Conservation (phyloP, 2,888 invertebrate species). For the Epinotia bilunana region DNA sequence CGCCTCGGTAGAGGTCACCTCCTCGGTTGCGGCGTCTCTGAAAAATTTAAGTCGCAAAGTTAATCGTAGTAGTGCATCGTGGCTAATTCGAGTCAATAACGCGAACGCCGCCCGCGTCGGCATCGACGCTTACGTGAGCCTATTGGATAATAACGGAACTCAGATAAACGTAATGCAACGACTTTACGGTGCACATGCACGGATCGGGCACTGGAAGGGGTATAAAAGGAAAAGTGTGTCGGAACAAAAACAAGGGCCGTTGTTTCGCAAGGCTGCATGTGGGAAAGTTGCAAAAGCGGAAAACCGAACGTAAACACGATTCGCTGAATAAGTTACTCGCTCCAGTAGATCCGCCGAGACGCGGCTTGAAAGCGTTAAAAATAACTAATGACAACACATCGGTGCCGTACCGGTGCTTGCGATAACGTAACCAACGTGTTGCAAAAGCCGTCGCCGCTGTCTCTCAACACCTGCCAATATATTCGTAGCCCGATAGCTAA, state of each 20-base stretch:
- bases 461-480: slow-evolving; percentile 40
- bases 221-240: slow-evolving; percentile 77
- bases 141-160: slow-evolving; percentile 62
- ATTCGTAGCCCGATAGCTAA: slow-evolving; percentile 16
- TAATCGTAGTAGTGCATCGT: slow-evolving; percentile 7
- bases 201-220: slow-evolving; percentile 57
- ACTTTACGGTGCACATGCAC: slow-evolving; percentile 58
- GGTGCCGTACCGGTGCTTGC: slow-evolving; percentile 63
- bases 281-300: slow-evolving; percentile 80
- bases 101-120: slow-evolving; percentile 22
- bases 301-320: slow-evolving; percentile 70
- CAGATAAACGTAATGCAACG: slow-evolving; percentile 61
- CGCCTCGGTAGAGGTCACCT: slow-evolving; percentile 78
- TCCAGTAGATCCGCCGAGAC: slow-evolving; percentile 60
- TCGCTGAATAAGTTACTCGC: slow-evolving; percentile 67
- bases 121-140: slow-evolving; percentile 32
- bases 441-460: slow-evolving; percentile 67
- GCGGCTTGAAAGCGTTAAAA: slow-evolving; percentile 73
- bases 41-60: slow-evolving; percentile 52
- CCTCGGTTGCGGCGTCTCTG: slow-evolving; percentile 78
- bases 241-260: slow-evolving; percentile 79
- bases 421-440: slow-evolving; percentile 75
- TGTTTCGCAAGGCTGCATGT: slow-evolving; percentile 77
- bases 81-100: not conserved
- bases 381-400: slow-evolving; percentile 82